These are phyloP conservation scores for Galbula dea DNA, from an alignment of 2,113 vertebrate species.

Conservation along the genomic window DNA sequence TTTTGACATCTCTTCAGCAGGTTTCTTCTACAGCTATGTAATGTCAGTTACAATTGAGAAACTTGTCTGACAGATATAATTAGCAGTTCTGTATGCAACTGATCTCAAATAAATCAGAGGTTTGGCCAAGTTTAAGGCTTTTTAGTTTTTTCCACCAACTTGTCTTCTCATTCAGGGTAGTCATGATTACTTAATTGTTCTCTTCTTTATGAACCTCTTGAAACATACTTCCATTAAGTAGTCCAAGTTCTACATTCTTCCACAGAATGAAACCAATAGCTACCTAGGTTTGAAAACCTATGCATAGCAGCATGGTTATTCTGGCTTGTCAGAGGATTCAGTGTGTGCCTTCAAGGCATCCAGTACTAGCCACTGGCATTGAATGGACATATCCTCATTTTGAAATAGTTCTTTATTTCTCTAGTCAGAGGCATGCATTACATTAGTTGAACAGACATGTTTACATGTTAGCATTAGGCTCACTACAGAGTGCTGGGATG, in stretches of 20 bases:
- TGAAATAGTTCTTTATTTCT: neutral
- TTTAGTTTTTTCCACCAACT: neutral
- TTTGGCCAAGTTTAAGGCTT: neutral
- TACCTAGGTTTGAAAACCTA: neutral
- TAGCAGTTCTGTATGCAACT: neutral
- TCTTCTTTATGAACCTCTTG: neutral
- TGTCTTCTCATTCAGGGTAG: neutral
- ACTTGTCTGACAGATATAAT: neutral
- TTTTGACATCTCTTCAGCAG: neutral
- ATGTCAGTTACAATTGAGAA: neutral
- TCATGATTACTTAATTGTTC: neutral
- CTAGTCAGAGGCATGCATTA: neutral
- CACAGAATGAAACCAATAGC: neutral
- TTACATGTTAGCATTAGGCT: neutral
- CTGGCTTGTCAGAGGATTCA: neutral
- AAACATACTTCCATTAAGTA: too few relatives aligned
- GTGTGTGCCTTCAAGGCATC: neutral
- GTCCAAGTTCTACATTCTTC: neutral
- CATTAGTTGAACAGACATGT: neutral
- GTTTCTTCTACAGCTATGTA: neutral
- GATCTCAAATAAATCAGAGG: neutral
- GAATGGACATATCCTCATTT: neutral
- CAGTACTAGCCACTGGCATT: neutral
- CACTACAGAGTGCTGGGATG: neutral
- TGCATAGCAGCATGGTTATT: neutral